Conservation (phyloP, 1,140 invertebrate species). For the Cherax quadricarinatus region DNA sequence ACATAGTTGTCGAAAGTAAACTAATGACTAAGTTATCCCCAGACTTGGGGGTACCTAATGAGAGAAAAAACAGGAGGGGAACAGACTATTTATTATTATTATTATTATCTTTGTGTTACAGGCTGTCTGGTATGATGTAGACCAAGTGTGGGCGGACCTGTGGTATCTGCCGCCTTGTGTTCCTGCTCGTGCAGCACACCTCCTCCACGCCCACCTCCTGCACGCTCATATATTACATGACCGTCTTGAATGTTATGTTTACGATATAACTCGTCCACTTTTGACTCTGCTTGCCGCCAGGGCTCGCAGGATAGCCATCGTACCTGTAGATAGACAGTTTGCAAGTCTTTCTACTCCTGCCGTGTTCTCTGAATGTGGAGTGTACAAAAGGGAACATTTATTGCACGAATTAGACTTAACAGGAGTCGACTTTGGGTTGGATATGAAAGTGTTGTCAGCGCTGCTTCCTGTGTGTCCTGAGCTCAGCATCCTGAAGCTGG, state of each 20-base stretch:
- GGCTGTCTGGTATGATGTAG: background rate
- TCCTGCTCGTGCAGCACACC: background rate
- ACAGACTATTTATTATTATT: no score
- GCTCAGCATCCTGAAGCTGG: background rate
- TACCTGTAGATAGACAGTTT: background rate
- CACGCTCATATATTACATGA: background rate
- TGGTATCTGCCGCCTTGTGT: background rate
- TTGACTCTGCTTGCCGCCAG: background rate
- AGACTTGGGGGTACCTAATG: no score
- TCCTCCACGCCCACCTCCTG: background rate
- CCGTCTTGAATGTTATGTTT: background rate
- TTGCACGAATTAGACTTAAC: background rate
- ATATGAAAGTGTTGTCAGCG: background rate
- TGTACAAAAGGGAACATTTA: background rate
- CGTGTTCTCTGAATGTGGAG: background rate
- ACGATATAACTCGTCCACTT: background rate
- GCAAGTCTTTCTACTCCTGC: background rate
- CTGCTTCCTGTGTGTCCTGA: background rate
- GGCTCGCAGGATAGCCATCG: background rate
- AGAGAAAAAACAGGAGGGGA: no score
- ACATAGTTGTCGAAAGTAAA: no score
- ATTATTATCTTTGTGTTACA: background rate
- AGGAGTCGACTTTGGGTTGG: background rate
- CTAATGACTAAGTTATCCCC: no score
- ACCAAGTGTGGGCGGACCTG: background rate